A percentile compares a stretch with the other conserved stretches of the same genome.
Conservation (phyloP, 2,113 vertebrate genomes). For the Coracopsis vasa region DNA sequence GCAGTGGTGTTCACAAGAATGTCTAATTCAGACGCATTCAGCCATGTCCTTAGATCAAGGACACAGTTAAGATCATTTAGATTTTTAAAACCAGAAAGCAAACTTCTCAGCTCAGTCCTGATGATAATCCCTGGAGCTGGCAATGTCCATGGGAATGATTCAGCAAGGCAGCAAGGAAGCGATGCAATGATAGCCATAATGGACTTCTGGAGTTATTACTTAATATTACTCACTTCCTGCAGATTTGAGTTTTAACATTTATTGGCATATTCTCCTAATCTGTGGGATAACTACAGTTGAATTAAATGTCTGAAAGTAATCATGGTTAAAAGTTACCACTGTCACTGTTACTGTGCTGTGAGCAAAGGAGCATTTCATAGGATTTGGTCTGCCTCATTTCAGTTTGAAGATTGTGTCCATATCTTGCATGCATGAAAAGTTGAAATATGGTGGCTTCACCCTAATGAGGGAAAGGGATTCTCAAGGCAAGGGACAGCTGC, state of each 20-base stretch:
- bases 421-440: background rate
- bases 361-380: background rate
- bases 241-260: background rate
- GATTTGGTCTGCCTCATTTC: background rate
- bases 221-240: background rate
- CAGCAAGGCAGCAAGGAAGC: background rate
- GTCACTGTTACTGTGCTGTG: background rate
- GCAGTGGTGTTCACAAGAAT: background rate
- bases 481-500: background rate
- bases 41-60: background rate
- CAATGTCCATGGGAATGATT: background rate
- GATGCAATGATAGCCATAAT: background rate
- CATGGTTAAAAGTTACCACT: background rate
- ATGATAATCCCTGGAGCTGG: background rate
- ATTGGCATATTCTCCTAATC: background rate
- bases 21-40: background rate
- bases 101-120: background rate
- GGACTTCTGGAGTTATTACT: background rate
- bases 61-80: background rate
- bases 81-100: background rate
- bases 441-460: background rate
- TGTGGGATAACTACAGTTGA: background rate
- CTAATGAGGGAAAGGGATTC: background rate
- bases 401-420: background rate
- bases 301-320: background rate